A percentile compares a stretch with the other conserved stretches of the same genome.
Evolutionary conservation across 2,113 vertebrate genomes (phyloP).

Genomic region (Cryptotis parvus): DNA sequence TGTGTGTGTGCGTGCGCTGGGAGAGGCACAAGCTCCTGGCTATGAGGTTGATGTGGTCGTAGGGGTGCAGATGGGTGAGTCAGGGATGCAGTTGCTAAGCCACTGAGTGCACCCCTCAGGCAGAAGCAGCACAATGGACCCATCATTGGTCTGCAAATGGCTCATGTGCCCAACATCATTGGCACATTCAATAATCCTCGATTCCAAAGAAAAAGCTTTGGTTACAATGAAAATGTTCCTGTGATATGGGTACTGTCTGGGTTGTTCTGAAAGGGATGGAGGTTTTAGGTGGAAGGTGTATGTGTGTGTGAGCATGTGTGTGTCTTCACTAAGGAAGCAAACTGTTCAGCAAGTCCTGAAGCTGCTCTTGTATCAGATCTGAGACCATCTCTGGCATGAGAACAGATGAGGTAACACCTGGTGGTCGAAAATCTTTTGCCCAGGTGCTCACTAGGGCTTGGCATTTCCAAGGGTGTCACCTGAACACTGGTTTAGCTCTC

Average conservation of each 20-base stretch:
- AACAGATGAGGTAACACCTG: background rate
- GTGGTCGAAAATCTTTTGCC: background rate
- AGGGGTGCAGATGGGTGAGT: background rate
- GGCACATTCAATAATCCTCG: conserved; percentile 72
- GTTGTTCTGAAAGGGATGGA: conserved; percentile 5
- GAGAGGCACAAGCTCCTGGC: background rate
- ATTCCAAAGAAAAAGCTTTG: conserved; percentile 74
- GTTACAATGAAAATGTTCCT: conserved; percentile 39
- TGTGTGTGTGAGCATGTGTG: too few relatives aligned
- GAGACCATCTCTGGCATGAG: background rate
- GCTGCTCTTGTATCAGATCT: background rate
- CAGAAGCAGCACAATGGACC: conserved; percentile 41
- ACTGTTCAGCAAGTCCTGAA: background rate
- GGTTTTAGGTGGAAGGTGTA: conserved; percentile 39
- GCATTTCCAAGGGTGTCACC: background rate
- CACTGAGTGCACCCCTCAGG: conserved; percentile 61
- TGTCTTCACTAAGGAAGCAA: background rate
- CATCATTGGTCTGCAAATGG: conserved; percentile 63
- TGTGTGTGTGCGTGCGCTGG: background rate
- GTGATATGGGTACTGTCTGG: background rate
- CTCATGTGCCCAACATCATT: conserved; percentile 75
- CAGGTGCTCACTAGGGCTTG: background rate
- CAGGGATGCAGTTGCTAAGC: conserved; percentile 55
- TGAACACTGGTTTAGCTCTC: background rate
- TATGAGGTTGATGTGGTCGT: background rate